Evolutionary conservation across 2,113 vertebrate species (phyloP).

Genomic region (Rissa tridactyla): DNA sequence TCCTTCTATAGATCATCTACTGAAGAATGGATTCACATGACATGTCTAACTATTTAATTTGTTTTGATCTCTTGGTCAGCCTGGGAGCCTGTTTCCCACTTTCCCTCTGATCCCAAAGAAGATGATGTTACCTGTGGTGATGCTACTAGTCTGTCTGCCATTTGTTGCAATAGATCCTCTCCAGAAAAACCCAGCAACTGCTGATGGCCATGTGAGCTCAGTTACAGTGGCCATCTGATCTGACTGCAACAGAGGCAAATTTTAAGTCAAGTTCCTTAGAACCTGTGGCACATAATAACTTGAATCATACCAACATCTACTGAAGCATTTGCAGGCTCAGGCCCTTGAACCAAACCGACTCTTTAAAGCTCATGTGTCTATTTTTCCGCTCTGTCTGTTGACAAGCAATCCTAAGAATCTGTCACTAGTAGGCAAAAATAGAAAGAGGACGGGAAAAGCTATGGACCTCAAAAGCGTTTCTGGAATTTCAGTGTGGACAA

Average conservation of each 20-base stretch:
- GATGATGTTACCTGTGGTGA: not conserved
- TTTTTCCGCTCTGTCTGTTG: not conserved
- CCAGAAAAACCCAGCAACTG: not conserved
- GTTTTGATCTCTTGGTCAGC: not conserved
- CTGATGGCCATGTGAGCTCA: not conserved
- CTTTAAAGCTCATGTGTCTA: not conserved
- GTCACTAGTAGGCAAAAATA: constrained; percentile 16
- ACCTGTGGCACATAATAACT: not conserved
- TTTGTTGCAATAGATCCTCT: not conserved
- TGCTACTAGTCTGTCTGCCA: not conserved
- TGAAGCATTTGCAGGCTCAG: not conserved
- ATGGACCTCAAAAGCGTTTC: not conserved
- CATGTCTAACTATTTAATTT: not conserved
- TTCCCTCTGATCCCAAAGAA: not conserved
- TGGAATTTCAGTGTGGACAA: not conserved
- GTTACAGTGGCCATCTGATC: not conserved
- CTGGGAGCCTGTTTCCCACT: not conserved
- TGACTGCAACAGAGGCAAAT: not conserved
- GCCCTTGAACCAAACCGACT: not conserved
- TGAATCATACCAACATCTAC: not conserved
- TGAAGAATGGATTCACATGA: not conserved
- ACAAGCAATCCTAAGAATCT: constrained; percentile 34
- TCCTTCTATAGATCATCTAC: not conserved
- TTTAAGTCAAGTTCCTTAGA: not conserved
- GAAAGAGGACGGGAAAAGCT: constrained; percentile 7